Base-by-base conservation (phyloP, 2,113 vertebrate species). In the Scomber japonicus region DNA sequence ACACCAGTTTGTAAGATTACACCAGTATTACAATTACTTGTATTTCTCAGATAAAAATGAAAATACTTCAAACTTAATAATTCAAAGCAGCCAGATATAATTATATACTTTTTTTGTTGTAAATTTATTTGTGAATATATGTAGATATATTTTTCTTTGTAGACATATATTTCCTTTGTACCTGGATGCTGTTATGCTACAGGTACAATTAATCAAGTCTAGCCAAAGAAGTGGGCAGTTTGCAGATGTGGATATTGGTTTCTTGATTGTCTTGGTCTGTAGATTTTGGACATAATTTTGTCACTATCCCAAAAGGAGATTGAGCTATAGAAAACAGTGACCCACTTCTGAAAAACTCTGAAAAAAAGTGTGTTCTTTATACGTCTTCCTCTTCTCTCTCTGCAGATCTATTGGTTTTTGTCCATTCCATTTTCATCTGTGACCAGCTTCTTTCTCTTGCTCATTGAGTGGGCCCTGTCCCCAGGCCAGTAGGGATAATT, bases 401-500 rank as follows among this genome's bases (percentile, higher is more conserved):
- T 66, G 56, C 76, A 85, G 59, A 84, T 78, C 55, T 50, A 24
- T 66, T 59, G 79, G 1, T 81, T 88, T 89, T 87, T 80, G 72
- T 89, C 75, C 16, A 19, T 72, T 75, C 82, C 71, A 75, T 88
- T 88, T 84, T 84, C 76, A 88, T 86, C 81, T 82, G 85, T 71
- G 84, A 89, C 89, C 82, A 73, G 75, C 71, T 78, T 83, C 69
- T 78, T 85, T 91, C 85, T 91, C 65, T 53, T 59, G 71, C 82
- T 86, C 77, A 83, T 62, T 89, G 81, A 91, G 83, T 78, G 63
- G 72, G 80, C 64, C 64, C 66, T 82, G 81, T 88, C 86, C 89
- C 83, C 76, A 80, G 86, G 88, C 90, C 86, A 88, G 86, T 49
- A 61, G 73, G 81, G 70, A 92, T 92, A 91, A 94, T 92, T 91